Conservation (phyloP, 2,888 invertebrate species). For the Acanthopleura granulata region DNA sequence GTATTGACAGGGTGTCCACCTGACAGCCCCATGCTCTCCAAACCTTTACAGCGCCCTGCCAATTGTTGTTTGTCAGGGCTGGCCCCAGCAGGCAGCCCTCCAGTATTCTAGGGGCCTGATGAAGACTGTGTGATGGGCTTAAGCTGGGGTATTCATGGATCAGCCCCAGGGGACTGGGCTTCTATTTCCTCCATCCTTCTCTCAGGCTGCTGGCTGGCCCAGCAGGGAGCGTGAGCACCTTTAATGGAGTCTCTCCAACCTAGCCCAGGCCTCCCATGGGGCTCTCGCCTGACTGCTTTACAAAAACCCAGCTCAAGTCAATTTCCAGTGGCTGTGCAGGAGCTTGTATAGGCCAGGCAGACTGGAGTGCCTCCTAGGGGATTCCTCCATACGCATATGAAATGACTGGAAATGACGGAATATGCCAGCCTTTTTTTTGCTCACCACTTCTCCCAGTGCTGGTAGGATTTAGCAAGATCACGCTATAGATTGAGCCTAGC, state of each 20-base stretch:
- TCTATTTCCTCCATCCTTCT: slow-evolving; percentile 6
- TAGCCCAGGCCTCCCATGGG: not conserved
- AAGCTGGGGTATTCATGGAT: not conserved
- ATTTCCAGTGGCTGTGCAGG: not conserved
- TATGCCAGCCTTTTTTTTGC: slow-evolving; percentile 9
- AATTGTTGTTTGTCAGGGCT: not conserved
- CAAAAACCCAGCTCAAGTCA: slow-evolving; percentile 12
- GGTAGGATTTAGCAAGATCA: no score
- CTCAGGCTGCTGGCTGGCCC: not conserved
- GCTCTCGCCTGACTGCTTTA: not conserved
- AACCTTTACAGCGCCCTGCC: not conserved
- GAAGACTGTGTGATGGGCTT: not conserved
- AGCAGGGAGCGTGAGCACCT: slow-evolving; percentile 6
- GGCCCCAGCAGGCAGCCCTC: not conserved
- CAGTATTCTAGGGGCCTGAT: not conserved
- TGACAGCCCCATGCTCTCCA: no score
- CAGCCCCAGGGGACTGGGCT: slow-evolving; percentile 1
- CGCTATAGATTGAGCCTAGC: no score
- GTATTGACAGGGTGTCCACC: no score
- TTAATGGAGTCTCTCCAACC: slow-evolving; percentile 12
- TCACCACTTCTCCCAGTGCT: no score
- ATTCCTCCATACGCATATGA: slow-evolving; percentile 8
- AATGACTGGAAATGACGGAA: slow-evolving; percentile 17
- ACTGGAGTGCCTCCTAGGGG: not conserved
- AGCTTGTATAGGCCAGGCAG: not conserved